phyloP scores from a whole-genome alignment of 2,113 vertebrate genomes.

The Aviceda subcristata region DNA sequence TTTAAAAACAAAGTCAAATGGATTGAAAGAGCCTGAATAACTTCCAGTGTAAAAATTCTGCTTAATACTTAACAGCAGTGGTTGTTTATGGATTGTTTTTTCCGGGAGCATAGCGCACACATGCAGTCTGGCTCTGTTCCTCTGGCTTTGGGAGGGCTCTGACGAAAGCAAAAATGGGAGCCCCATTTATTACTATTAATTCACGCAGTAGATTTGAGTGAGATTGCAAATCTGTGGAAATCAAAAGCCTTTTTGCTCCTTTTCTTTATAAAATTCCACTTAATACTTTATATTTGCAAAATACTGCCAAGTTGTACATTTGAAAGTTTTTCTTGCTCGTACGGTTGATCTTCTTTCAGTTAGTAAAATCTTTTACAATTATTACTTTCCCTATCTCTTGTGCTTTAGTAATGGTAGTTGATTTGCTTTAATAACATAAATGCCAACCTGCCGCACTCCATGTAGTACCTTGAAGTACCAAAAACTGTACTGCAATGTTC shows the following conservation, averaged over 20 bases:
- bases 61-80: neutral
- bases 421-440: neutral
- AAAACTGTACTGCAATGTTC: neutral
- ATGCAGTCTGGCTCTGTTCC: neutral
- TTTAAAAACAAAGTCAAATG: neutral
- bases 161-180: neutral
- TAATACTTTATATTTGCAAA: neutral
- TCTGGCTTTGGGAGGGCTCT: neutral
- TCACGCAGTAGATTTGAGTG: neutral
- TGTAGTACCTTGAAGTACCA: neutral
- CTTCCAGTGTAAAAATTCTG: neutral
- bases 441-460: neutral
- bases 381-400: neutral
- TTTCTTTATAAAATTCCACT: neutral
- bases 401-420: neutral
- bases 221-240: neutral
- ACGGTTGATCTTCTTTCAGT: neutral
- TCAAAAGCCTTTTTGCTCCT: neutral
- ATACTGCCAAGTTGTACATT: neutral
- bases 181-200: neutral
- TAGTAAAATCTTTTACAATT: neutral
- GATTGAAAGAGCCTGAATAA: neutral
- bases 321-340: neutral
- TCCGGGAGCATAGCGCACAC: neutral
- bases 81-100: neutral